phyloP scores from a whole-genome alignment of 2,113 vertebrate species.

The Upupa epops region DNA sequence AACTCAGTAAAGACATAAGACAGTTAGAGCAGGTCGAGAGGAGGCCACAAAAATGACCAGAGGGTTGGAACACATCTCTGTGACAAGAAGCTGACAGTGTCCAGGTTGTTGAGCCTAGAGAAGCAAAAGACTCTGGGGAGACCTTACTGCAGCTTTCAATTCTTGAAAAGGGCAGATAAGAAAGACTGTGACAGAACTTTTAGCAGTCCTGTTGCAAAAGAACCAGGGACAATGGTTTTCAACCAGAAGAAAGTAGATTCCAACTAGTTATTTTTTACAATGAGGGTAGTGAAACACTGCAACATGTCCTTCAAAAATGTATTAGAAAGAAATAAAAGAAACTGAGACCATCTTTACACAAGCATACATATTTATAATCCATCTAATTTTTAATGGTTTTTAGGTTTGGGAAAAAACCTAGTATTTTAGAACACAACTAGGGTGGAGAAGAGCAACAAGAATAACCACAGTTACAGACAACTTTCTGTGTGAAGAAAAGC shows the following conservation, averaged over 20 bases:
- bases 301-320: background rate
- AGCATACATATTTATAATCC: background rate
- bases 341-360: background rate
- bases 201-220: rapidly evolving
- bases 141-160: rapidly evolving
- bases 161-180: background rate
- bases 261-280: background rate
- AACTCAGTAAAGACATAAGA: too few relatives aligned
- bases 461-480: background rate
- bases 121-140: background rate
- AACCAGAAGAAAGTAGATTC: background rate
- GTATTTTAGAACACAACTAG: background rate
- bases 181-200: background rate
- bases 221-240: background rate
- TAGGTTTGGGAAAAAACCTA: background rate
- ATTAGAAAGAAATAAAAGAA: background rate
- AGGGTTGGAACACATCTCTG: background rate
- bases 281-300: rapidly evolving
- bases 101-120: background rate
- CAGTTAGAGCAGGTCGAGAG: too few relatives aligned
- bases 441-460: background rate
- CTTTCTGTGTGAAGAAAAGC: background rate
- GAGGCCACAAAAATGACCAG: background rate
- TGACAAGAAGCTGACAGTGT: background rate
- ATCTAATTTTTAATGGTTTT: background rate